These are phyloP conservation scores for Sipha flava DNA, from an alignment of 1,140 invertebrate species.

Conservation along the genomic window DNA sequence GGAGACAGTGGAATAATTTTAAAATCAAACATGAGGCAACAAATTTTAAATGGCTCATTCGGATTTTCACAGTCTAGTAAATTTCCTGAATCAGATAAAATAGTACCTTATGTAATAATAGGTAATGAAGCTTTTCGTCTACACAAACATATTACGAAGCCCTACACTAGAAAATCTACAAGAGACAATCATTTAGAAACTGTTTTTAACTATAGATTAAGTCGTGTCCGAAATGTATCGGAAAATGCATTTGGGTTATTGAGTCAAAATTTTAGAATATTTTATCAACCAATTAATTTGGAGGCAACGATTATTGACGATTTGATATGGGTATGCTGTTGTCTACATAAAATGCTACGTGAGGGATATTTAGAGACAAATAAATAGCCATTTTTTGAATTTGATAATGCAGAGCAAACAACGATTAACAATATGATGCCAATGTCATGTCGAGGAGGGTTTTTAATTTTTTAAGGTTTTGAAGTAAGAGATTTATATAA, in stretches of 20 bases:
- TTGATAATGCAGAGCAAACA: background rate
- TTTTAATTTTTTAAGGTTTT: background rate
- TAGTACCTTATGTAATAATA: too few relatives aligned
- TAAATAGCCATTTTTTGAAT: background rate
- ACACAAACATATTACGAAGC: too few relatives aligned
- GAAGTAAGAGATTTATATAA: background rate
- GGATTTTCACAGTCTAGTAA: too few relatives aligned
- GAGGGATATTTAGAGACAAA: background rate
- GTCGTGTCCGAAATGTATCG: slow-evolving; percentile 37
- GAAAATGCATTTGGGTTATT: slow-evolving; percentile 43
- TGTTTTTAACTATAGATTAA: slow-evolving; percentile 41
- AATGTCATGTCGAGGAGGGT: background rate
- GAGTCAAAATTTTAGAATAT: slow-evolving; percentile 30
- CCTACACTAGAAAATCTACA: background rate
- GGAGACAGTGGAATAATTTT: too few relatives aligned
- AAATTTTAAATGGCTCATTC: too few relatives aligned
- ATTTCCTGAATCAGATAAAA: too few relatives aligned
- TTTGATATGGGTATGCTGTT: slow-evolving; percentile 25
- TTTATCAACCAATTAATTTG: slow-evolving; percentile 34
- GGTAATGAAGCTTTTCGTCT: too few relatives aligned
- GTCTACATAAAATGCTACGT: background rate
- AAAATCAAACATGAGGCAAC: too few relatives aligned
- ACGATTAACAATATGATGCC: background rate
- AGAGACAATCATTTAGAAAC: slow-evolving; percentile 36
- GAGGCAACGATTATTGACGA: slow-evolving; percentile 21